A percentile compares a stretch with the other conserved stretches of the same genome.
Evolutionary conservation across 2,888 invertebrate species (phyloP).

Genomic region (Diplazon laetatorius): DNA sequence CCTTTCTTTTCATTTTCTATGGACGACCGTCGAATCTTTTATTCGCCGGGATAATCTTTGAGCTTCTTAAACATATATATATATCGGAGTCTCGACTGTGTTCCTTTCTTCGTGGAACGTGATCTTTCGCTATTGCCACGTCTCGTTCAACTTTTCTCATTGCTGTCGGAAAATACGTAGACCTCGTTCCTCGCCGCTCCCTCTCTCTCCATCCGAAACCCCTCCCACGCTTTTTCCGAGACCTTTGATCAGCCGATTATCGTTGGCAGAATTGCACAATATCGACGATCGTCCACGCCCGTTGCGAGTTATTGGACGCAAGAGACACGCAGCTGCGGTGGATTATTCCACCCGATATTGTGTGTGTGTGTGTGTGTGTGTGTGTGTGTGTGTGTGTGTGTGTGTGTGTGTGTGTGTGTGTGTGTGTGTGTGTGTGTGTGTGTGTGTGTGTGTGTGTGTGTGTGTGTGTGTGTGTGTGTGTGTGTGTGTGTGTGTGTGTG

Average conservation of each 20-base stretch:
- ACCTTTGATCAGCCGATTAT: constrained; percentile 59
- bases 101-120: constrained; percentile 16
- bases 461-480: no score
- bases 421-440: no score
- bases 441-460: no score
- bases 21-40: constrained; percentile 27
- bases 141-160: constrained; percentile 17
- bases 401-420: no score
- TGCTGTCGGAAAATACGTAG: constrained; percentile 30
- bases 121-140: constrained; percentile 28
- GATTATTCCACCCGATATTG: constrained; percentile 40
- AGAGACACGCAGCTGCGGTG: constrained; percentile 33
- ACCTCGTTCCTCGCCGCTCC: background rate
- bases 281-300: constrained; percentile 15
- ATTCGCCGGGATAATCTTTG: constrained; percentile 33
- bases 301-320: constrained; percentile 28
- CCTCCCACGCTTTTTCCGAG: background rate
- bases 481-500: no score
- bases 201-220: no score
- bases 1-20: background rate
- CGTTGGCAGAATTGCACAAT: constrained; percentile 48
- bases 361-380: background rate
- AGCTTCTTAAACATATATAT: background rate
- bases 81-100: constrained; percentile 1
- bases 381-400: background rate